phyloP scores from a whole-genome alignment of 2,888 invertebrate species.

The Lasius platythorax region DNA sequence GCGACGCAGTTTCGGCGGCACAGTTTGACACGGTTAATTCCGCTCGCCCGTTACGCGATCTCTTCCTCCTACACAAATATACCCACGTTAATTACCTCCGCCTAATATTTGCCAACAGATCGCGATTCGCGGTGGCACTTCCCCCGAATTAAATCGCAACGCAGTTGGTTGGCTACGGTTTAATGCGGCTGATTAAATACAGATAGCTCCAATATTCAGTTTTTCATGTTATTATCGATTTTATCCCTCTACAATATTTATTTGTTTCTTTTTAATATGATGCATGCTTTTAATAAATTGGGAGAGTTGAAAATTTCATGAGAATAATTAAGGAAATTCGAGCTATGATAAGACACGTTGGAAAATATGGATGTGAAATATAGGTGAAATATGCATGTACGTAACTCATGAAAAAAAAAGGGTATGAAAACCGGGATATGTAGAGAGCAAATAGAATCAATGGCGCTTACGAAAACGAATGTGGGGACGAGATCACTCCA shows the following conservation, averaged over 20 bases:
- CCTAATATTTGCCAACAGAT: slow-evolving; percentile 54
- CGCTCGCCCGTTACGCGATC: slow-evolving; percentile 45
- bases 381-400: neutral
- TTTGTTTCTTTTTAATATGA: neutral
- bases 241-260: neutral
- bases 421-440: slow-evolving; percentile 24
- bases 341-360: neutral
- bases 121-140: slow-evolving; percentile 35
- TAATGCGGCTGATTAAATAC: slow-evolving; percentile 25
- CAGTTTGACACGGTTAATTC: slow-evolving; percentile 50
- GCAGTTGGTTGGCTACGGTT: slow-evolving; percentile 30
- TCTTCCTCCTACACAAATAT: slow-evolving; percentile 54
- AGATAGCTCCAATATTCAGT: neutral
- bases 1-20: slow-evolving; percentile 9
- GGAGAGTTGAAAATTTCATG: slow-evolving; percentile 6
- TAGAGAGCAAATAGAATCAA: slow-evolving; percentile 44
- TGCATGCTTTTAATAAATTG: neutral
- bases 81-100: slow-evolving; percentile 51
- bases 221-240: too few relatives aligned
- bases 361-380: slow-evolving; percentile 2
- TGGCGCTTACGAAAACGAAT: slow-evolving; percentile 44
- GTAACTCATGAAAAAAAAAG: slow-evolving; percentile 1
- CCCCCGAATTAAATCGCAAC: slow-evolving; percentile 51
- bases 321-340: slow-evolving; percentile 1
- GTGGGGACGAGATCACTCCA: slow-evolving; percentile 76